phyloP scores from a whole-genome alignment of 92 coral and sea anemone species.

The Palythoa grandiflora region DNA sequence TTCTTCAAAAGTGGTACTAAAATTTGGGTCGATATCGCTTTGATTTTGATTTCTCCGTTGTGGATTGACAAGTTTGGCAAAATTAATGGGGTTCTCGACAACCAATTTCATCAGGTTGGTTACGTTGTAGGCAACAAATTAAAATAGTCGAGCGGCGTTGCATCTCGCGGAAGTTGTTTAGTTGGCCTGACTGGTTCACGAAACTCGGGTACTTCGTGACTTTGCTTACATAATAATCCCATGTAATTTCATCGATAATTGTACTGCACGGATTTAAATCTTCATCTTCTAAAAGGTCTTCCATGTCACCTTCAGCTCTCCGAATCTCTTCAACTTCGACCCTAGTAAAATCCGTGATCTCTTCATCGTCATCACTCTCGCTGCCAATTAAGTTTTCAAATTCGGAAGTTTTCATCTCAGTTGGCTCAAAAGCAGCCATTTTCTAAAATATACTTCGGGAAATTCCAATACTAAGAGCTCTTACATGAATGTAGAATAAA shows the following conservation, averaged over 20 bases:
- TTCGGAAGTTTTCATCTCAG: background rate
- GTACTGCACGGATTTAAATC: background rate
- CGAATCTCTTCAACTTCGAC: background rate
- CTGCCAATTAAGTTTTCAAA: background rate
- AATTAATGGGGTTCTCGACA: no score
- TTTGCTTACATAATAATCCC: background rate
- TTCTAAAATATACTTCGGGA: background rate
- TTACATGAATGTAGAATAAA: background rate
- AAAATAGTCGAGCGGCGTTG: no score
- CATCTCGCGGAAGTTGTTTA: background rate
- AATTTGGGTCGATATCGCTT: no score
- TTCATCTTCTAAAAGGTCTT: background rate
- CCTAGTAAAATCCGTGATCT: background rate
- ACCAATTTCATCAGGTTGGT: no score
- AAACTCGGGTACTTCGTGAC: background rate
- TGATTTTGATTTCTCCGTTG: no score
- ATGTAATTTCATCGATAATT: background rate
- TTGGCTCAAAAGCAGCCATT: background rate
- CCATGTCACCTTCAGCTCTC: conserved; percentile 1
- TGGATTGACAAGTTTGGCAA: no score
- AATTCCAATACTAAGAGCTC: background rate
- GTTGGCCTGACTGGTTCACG: background rate
- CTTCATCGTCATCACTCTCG: background rate
- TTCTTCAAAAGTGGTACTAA: no score
- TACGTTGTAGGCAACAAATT: no score